phyloP scores from a whole-genome alignment of 2,113 vertebrate genomes.

The Nesoenas mayeri region DNA sequence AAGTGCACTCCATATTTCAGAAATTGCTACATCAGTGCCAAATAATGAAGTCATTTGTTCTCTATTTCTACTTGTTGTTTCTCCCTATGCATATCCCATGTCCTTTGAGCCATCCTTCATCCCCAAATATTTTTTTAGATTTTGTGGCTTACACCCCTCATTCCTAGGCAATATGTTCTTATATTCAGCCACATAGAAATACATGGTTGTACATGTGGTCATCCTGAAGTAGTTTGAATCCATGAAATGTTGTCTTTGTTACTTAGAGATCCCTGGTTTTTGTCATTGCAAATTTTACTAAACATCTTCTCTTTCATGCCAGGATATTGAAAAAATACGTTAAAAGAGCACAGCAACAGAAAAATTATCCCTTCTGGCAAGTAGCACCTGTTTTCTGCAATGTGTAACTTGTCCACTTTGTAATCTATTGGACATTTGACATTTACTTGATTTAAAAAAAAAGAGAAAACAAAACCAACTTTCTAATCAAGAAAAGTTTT shows the following conservation, averaged over 20 bases:
- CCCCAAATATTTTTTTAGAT: neutral
- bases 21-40: conserved; percentile 42
- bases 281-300: neutral
- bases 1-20: conserved; percentile 39
- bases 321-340: neutral
- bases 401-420: neutral
- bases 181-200: neutral
- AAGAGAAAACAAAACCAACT: neutral
- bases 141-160: conserved; percentile 1
- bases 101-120: conserved; percentile 19
- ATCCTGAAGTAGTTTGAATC: neutral
- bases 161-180: neutral
- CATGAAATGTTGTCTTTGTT: neutral
- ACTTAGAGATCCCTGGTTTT: neutral
- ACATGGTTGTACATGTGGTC: neutral
- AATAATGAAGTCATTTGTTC: conserved; percentile 61
- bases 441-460: neutral
- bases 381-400: neutral
- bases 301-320: neutral
- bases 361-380: neutral
- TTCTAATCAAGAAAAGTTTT: neutral
- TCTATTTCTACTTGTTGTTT: conserved; percentile 47
- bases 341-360: neutral
- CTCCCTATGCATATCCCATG: conserved; percentile 39
- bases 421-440: neutral